Evolutionary conservation across 2,113 vertebrate species (phyloP).

Genomic region (Thymallus thymallus): DNA sequence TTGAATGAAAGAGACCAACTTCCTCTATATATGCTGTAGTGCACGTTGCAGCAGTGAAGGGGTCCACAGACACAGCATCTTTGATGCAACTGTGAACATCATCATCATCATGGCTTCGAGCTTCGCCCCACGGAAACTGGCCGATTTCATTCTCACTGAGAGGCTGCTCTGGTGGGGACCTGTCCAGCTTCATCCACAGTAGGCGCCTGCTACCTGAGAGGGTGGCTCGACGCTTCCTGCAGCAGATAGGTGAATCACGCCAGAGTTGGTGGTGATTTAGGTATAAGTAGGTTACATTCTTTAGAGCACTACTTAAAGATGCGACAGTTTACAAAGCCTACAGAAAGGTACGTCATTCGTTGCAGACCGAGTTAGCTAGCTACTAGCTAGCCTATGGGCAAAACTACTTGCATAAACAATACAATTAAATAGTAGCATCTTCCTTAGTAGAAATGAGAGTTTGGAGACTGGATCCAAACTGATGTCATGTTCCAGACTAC

Average conservation of each 20-base stretch:
- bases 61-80: neutral
- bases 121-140: conserved; percentile 86
- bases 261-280: neutral
- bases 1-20: no score
- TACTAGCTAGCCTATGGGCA: no score
- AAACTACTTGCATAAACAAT: no score
- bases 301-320: conserved; percentile 40
- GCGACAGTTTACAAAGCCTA: conserved; percentile 96
- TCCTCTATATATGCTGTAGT: no score
- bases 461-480: no score
- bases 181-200: no score
- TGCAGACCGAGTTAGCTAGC: neutral
- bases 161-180: no score
- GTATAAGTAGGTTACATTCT: neutral
- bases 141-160: conserved; percentile 90
- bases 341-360: conserved; percentile 79
- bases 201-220: conserved; percentile 89
- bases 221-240: conserved; percentile 85
- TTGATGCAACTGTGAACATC: conserved; percentile 20
- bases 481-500: no score
- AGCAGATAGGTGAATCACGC: conserved; percentile 85
- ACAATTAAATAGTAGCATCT: no score
- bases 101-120: conserved; percentile 47
- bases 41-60: no score
- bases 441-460: no score